Conservation (phyloP, 1,140 invertebrate genomes). For the Neoseiulus cucumeris region DNA sequence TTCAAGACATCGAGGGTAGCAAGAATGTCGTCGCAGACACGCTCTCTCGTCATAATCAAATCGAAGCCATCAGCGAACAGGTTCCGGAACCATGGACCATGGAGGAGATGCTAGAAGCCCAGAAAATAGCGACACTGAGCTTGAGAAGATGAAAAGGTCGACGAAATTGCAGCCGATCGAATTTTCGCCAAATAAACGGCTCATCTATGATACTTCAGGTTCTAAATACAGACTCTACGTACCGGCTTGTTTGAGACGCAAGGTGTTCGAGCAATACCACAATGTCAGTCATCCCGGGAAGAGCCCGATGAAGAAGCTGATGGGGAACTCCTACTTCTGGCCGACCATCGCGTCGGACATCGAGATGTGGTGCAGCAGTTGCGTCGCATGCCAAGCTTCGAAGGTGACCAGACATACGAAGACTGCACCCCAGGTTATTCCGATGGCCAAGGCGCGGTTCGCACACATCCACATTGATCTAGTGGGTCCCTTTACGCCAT, state of each 20-base stretch:
- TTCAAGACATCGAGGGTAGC: constrained; percentile 24
- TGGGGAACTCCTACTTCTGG: constrained; percentile 11
- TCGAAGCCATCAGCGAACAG: background rate
- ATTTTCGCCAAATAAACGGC: background rate
- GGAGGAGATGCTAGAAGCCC: background rate
- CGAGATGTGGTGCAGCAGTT: constrained; percentile 16
- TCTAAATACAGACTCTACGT: background rate
- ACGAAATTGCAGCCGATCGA: background rate
- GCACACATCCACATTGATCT: constrained; percentile 32
- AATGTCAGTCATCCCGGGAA: constrained; percentile 15
- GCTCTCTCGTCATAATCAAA: constrained; percentile 2
- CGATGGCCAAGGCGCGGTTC: constrained; percentile 19
- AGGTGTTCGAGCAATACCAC: constrained; percentile 12
- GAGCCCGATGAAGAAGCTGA: background rate
- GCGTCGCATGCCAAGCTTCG: constrained; percentile 7
- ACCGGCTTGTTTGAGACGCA: background rate
- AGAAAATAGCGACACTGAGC: background rate
- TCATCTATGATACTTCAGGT: constrained; percentile 13
- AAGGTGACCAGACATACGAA: constrained; percentile 13
- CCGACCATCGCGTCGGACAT: constrained; percentile 15
- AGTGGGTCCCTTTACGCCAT: constrained; percentile 28
- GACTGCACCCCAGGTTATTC: too few relatives aligned
- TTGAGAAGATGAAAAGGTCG: background rate
- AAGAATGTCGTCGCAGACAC: constrained; percentile 23
- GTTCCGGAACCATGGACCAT: background rate